Conservation (phyloP, 2,888 invertebrate genomes). For the Punctoribates punctum region DNA sequence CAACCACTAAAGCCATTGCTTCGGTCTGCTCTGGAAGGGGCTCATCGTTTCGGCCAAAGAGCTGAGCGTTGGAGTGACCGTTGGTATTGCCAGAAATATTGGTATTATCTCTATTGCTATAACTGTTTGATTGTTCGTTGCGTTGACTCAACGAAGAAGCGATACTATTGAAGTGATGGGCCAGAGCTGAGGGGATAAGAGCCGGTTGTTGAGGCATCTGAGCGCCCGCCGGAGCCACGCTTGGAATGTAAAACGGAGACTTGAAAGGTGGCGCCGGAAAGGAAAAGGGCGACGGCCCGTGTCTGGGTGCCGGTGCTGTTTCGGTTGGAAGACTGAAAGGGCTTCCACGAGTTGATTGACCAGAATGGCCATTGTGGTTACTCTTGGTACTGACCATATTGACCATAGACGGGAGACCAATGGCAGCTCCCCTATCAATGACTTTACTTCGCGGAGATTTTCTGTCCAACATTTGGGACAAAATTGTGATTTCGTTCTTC, state of each 20-base stretch:
- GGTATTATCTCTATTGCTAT: conserved; percentile 28
- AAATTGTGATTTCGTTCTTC: conserved; percentile 44
- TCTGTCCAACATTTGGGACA: conserved; percentile 59
- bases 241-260: conserved; percentile 43
- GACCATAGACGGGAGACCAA: conserved; percentile 13
- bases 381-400: conserved; percentile 36
- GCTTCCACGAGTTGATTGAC: conserved; percentile 43
- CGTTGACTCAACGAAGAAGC: conserved; percentile 35
- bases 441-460: conserved; percentile 77
- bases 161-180: conserved; percentile 40
- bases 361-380: conserved; percentile 45
- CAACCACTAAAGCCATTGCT: conserved; percentile 88
- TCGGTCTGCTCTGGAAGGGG: conserved; percentile 76
- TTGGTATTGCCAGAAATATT: conserved; percentile 17
- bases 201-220: conserved; percentile 42
- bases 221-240: conserved; percentile 30
- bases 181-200: conserved; percentile 40
- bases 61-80: conserved; percentile 53
- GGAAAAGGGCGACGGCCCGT: conserved; percentile 45
- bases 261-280: conserved; percentile 42
- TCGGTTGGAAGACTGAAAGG: conserved; percentile 46
- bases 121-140: conserved; percentile 27
- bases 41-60: conserved; percentile 44
- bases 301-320: conserved; percentile 44
- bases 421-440: conserved; percentile 61